Conservation (phyloP, 2,113 vertebrate genomes). For the Corythoichthys intestinalis region DNA sequence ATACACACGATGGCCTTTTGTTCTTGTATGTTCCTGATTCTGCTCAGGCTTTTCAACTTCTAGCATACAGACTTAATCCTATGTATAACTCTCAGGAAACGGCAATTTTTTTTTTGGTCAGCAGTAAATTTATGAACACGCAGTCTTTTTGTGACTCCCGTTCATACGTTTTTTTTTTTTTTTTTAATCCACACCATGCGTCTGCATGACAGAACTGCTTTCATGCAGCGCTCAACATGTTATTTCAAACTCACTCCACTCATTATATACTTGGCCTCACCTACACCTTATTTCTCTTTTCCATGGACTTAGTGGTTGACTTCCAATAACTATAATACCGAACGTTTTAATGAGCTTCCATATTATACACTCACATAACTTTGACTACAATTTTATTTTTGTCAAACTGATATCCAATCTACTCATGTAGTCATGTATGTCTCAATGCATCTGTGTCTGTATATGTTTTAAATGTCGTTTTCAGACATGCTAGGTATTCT, state of each 20-base stretch:
- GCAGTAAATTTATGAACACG: conserved; percentile 25
- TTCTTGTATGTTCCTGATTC: conserved; percentile 37
- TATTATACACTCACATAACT: neutral
- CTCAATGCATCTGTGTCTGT: conserved; percentile 32
- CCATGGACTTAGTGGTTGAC: neutral
- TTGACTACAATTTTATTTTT: conserved; percentile 16
- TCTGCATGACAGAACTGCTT: conserved; percentile 44
- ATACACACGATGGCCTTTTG: conserved; percentile 50
- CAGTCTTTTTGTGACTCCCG: conserved; percentile 22
- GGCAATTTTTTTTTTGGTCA: conserved; percentile 19
- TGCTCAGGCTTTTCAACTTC: conserved; percentile 51
- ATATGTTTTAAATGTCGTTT: conserved; percentile 17
- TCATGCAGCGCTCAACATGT: conserved; percentile 26
- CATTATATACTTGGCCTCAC: conserved; percentile 27
- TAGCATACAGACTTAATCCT: conserved; percentile 34
- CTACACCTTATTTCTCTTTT: conserved; percentile 9
- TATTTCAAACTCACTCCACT: conserved; percentile 14
- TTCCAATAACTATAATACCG: neutral
- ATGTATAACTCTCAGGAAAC: conserved; percentile 60
- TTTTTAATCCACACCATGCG: conserved; percentile 20
- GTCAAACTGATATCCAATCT: conserved; percentile 21
- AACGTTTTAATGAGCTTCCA: neutral
- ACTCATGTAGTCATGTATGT: conserved; percentile 16
- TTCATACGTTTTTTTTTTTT: conserved; percentile 21
- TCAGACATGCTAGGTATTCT: conserved; percentile 24